Base-by-base conservation (phyloP, 1,140 invertebrate species). In the Hypsibius dujardini region DNA sequence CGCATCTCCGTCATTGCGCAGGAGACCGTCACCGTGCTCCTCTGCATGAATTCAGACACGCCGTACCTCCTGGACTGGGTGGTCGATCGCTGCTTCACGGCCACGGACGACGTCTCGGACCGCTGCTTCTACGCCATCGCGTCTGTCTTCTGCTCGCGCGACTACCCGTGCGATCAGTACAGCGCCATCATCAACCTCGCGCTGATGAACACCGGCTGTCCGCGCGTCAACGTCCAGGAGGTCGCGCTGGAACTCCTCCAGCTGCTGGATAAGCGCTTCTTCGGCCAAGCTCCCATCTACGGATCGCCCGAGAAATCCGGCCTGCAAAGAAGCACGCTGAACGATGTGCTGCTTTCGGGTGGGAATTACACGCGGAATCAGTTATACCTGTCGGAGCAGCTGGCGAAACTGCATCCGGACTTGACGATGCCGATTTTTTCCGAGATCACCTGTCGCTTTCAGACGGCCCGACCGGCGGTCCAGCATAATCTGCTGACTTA, bases 351-450 rank as follows among this genome's bases (percentile, higher is more conserved):
- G 46, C 87, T 87, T 46, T 88, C 86, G 1, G 88, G 62, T 42
- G 62, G 62, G 3, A 67, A 88, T 1, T 95, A 93, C 80, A 93
- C 90, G 77, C 85, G 90, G 47, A 92, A 90, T 50, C 93, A 96
- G 81, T 85, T 90, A 76, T 90, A 90, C 79, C 83, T 98, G 1
- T 94, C 92, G 0, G 84, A 89, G 71, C 91, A 96, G 77, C 81
- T 98, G 72, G 89, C 95, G 0, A 87, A 91, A 71, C 81, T 95
- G 12, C 93, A 98, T 79, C 92, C 94, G 0, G 93, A 98, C 76
- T 83, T 98, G 0, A 97, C 95, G 7, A 96, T 98, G 92, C 92
- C 93, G 0, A 95, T 98, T 85, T 98, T 98, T 81, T 96, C 93
- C 77, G 95, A 98, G 84, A 94, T 98, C 69, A 97, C 93, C 1